Base-by-base conservation (phyloP, 2,888 invertebrate genomes). In the Schizaphis graminum region DNA sequence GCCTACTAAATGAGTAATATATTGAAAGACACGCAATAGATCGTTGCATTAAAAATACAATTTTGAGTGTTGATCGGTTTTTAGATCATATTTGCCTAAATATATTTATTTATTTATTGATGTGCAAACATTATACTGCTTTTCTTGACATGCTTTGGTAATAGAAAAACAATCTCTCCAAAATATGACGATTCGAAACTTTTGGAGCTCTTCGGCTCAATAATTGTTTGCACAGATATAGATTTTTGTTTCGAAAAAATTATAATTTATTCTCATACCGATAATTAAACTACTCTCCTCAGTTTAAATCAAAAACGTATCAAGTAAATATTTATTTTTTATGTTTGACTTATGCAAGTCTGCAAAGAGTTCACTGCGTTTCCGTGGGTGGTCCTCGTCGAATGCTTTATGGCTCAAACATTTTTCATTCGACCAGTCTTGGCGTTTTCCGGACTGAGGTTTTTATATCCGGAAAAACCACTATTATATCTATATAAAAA, bases 341-440 rank as follows among this genome's bases (percentile, higher is more conserved):
- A 77, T 77, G 35, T 77, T 77, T 35, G 35, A 77, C 77, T 35
- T 77, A 35, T 7, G 21, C 1, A 21, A 21, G 13, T 11, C 11
- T 24, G 24, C 13, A 44, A 77, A 41, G 28, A 21, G 11, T 28
- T 84, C 49, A 10, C 0, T 56, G 1, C 53, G 35, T 41, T 44
- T 77, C 67, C 47, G 47, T 35, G 67, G 91, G 53, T 56, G 53
- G 91, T 91, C 91, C 49, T 53, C 28, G 4, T 16, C 53, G 13
- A 35, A 77, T 91, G 35, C 84, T 91, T 91, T 91, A 91, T 91
- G 28, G 91, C 41, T 1, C 28, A 28, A 16, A 91, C 67, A 77
- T 90, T 90, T 90, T 90, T 91, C 91, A 91, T 91, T 35, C 67
- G 35, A 35, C 67, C 21, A 77, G 77, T 77, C 61, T 13, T 26